A percentile compares a stretch with the other conserved stretches of the same genome.
These are phyloP conservation scores for Paramormyrops hopkinsi DNA, from an alignment of 2,797 vertebrate species.

Conservation along the genomic window DNA sequence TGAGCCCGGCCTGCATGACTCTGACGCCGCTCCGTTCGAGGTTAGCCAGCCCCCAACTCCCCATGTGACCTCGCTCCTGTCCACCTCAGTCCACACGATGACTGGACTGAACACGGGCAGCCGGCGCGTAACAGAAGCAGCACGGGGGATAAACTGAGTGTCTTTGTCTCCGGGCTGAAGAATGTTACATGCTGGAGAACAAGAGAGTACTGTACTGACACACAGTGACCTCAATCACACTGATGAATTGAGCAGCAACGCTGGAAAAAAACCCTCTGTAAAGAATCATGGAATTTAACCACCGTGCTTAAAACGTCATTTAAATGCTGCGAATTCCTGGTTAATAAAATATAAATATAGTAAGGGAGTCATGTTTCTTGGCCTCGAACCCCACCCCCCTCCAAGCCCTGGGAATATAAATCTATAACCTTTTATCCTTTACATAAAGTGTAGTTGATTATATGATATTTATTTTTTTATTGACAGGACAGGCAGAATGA, in stretches of 20 bases:
- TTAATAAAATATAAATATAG: neutral
- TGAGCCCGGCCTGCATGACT: constrained; percentile 59
- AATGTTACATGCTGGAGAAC: neutral
- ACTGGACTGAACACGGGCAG: neutral
- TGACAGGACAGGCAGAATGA: neutral
- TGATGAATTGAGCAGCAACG: neutral
- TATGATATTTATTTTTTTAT: neutral
- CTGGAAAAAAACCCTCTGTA: neutral
- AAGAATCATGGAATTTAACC: neutral
- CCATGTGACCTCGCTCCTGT: neutral
- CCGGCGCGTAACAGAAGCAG: neutral
- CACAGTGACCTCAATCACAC: neutral
- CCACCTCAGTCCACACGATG: neutral
- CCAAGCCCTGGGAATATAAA: neutral
- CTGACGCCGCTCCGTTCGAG: constrained; percentile 66
- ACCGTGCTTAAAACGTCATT: neutral
- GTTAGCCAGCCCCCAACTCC: constrained; percentile 44
- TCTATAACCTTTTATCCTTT: neutral
- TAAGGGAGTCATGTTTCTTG: neutral
- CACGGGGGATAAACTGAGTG: neutral
- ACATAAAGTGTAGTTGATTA: neutral
- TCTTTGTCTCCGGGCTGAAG: neutral
- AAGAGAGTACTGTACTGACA: neutral
- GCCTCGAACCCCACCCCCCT: neutral
- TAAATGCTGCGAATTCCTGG: neutral